Evolutionary conservation across 2,797 vertebrate genomes (phyloP).

Genomic region (Aplochiton taeniatus): DNA sequence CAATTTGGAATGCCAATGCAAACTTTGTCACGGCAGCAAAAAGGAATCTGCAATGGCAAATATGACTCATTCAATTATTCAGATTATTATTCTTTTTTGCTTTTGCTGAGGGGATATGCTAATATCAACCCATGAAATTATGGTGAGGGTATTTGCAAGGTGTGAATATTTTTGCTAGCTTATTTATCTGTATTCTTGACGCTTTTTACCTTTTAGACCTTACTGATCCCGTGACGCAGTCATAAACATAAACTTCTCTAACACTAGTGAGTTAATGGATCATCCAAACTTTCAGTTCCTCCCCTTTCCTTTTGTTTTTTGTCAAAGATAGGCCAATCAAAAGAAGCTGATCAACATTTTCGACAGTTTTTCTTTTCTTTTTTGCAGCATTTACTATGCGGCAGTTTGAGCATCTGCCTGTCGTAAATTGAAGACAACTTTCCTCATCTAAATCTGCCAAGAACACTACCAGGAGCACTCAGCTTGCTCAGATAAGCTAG

Average conservation of each 20-base stretch:
- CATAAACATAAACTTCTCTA: conserved; percentile 25
- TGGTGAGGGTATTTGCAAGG: conserved; percentile 13
- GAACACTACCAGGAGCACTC: background rate
- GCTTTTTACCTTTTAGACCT: conserved; percentile 1
- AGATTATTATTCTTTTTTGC: background rate
- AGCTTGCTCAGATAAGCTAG: conserved; percentile 17
- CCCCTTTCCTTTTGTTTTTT: background rate
- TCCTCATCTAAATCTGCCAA: conserved; percentile 18
- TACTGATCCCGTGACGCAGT: conserved; percentile 5
- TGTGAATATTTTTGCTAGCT: conserved; percentile 7
- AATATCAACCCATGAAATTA: conserved; percentile 19
- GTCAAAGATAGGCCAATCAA: background rate
- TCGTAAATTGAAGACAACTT: conserved; percentile 31
- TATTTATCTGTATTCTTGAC: conserved; percentile 31
- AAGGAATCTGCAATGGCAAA: conserved; percentile 9
- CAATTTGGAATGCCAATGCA: background rate
- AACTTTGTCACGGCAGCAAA: background rate
- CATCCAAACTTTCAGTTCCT: background rate
- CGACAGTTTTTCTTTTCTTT: conserved; percentile 2
- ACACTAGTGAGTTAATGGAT: conserved; percentile 13
- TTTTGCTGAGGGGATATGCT: conserved; percentile 1
- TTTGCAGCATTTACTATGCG: conserved; percentile 3
- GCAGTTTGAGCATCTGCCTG: conserved; percentile 47
- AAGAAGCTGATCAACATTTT: background rate
- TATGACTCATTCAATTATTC: background rate